Evolutionary conservation across 2,113 vertebrate species (phyloP).

Genomic region (Gnathonemus echidnorhynchus): DNA sequence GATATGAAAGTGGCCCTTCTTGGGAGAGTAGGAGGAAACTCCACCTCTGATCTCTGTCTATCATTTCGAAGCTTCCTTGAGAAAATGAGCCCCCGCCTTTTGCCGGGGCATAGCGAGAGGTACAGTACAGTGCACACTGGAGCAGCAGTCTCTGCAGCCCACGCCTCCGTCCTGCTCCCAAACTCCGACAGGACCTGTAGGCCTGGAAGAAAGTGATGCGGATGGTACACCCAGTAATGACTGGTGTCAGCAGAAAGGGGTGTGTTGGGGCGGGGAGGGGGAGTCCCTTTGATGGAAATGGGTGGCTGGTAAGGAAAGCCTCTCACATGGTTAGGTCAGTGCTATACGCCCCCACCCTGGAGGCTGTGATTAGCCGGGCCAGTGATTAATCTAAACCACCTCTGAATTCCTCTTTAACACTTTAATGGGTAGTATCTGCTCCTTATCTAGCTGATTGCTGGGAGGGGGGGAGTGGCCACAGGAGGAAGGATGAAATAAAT

Average conservation of each 20-base stretch:
- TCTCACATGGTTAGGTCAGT: conserved; percentile 21
- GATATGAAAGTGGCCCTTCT: background rate
- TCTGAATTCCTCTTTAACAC: conserved; percentile 66
- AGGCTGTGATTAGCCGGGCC: conserved; percentile 57
- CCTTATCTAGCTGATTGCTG: conserved; percentile 64
- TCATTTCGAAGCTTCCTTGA: background rate
- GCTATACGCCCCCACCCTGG: conserved; percentile 45
- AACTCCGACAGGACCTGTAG: conserved; percentile 23
- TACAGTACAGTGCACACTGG: background rate
- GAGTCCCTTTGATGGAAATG: conserved; percentile 24
- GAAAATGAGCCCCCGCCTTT: background rate
- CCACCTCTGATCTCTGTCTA: background rate
- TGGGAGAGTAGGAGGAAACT: background rate
- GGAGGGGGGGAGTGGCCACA: background rate
- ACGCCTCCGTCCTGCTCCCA: background rate
- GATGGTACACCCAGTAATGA: conserved; percentile 48
- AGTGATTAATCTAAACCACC: conserved; percentile 64
- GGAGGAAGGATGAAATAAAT: conserved; percentile 20
- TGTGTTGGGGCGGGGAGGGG: background rate
- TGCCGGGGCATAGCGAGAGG: background rate
- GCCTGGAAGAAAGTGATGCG: conserved; percentile 47
- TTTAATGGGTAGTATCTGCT: conserved; percentile 67
- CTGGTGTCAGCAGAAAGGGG: conserved; percentile 39
- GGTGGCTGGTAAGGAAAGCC: conserved; percentile 17
- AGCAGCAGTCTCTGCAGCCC: background rate